A percentile compares a stretch with the other conserved stretches of the same genome.
Evolutionary conservation across 2,797 vertebrate genomes (phyloP).

Genomic region (Sciurus carolinensis): DNA sequence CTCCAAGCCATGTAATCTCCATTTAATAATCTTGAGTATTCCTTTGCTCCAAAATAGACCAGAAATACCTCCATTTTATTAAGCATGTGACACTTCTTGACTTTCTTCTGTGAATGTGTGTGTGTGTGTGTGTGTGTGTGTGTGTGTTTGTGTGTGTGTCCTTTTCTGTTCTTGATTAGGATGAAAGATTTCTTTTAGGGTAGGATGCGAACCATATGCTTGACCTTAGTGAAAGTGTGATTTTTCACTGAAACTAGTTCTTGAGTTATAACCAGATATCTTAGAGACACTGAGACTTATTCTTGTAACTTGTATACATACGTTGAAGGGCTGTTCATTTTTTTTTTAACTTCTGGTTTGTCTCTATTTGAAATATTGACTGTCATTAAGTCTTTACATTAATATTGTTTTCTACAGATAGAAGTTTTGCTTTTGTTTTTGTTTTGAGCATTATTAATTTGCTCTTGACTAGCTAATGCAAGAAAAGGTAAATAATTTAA

Average conservation of each 20-base stretch:
- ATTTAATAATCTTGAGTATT: neutral
- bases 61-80: neutral
- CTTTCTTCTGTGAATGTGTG: neutral
- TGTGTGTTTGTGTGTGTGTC: no score
- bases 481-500: slow-evolving; percentile 40
- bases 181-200: neutral
- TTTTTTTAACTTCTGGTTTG: neutral
- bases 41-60: neutral
- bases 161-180: neutral
- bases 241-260: slow-evolving; percentile 1
- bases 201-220: neutral
- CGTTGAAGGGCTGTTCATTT: neutral
- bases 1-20: neutral
- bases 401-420: slow-evolving; percentile 35
- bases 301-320: neutral
- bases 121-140: no score
- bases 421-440: slow-evolving; percentile 17
- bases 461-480: slow-evolving; percentile 36
- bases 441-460: slow-evolving; percentile 20
- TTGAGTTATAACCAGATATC: neutral
- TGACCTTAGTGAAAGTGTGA: neutral
- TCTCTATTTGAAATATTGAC: slow-evolving; percentile 33
- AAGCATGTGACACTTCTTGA: neutral
- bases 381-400: slow-evolving; percentile 43
- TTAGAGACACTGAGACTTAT: slow-evolving; percentile 3